phyloP scores from a whole-genome alignment of 2,797 vertebrate species.

The Pseudotriccus pelzelni region DNA sequence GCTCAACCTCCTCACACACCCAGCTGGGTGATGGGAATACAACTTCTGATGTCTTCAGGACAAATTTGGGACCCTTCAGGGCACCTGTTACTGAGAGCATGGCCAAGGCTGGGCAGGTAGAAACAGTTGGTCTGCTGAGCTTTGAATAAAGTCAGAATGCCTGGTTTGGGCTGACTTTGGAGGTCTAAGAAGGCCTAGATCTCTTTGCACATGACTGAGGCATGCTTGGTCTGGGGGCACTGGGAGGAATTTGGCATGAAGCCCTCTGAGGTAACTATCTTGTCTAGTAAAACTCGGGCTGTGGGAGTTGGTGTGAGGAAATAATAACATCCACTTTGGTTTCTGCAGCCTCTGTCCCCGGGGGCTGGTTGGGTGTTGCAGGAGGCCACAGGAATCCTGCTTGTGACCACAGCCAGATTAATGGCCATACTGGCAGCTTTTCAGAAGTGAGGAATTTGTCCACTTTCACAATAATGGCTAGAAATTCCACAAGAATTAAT shows the following conservation, averaged over 20 bases:
- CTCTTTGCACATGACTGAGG: neutral
- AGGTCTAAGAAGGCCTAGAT: neutral
- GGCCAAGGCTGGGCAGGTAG: neutral
- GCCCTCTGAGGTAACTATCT: neutral
- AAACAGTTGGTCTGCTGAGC: neutral
- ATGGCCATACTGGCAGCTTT: slow-evolving; percentile 49
- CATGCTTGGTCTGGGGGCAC: neutral
- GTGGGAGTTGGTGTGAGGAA: neutral
- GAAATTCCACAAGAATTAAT: slow-evolving; percentile 62
- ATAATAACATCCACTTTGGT: slow-evolving; percentile 51
- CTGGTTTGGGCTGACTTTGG: neutral
- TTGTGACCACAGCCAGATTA: slow-evolving; percentile 54
- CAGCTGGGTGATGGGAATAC: neutral
- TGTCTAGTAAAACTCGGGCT: neutral
- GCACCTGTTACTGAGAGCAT: neutral
- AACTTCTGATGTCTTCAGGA: neutral
- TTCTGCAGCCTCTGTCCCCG: slow-evolving; percentile 17
- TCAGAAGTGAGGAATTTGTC: slow-evolving; percentile 47
- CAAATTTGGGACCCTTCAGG: neutral
- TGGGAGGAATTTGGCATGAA: neutral
- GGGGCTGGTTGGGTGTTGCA: neutral
- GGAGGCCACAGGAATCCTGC: slow-evolving; percentile 59
- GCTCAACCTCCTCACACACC: neutral
- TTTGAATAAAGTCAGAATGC: neutral
- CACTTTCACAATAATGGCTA: slow-evolving; percentile 61